phyloP scores from a whole-genome alignment of 2,888 invertebrate genomes.

The Temnothorax ravouxi region DNA sequence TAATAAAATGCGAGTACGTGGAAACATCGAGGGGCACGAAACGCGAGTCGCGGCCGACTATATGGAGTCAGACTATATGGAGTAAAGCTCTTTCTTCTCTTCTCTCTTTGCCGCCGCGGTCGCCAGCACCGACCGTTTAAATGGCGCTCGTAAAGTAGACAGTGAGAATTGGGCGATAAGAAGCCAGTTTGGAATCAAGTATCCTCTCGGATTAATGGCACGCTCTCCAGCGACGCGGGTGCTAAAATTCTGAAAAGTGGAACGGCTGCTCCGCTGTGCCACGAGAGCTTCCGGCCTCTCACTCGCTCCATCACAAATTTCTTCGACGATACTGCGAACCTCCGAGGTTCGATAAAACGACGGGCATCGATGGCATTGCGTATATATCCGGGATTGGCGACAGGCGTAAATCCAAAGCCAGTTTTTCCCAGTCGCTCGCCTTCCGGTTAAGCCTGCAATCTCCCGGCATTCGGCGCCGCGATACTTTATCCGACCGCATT shows the following conservation, averaged over 20 bases:
- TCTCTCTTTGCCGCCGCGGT: neutral
- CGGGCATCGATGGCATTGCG: slow-evolving; percentile 14
- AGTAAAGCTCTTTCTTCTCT: neutral
- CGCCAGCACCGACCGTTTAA: slow-evolving; percentile 2
- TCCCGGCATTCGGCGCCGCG: slow-evolving; percentile 38
- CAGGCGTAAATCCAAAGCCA: slow-evolving; percentile 54
- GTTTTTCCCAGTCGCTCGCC: slow-evolving; percentile 44
- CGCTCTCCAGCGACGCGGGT: neutral
- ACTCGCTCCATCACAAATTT: slow-evolving; percentile 3
- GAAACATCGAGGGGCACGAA: slow-evolving; percentile 17
- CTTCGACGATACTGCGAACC: slow-evolving; percentile 4
- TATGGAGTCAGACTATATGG: slow-evolving; percentile 9
- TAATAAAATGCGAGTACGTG: slow-evolving; percentile 28
- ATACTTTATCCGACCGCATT: slow-evolving; percentile 44
- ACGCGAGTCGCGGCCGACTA: slow-evolving; percentile 1
- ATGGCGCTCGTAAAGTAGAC: slow-evolving; percentile 50
- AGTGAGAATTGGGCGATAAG: slow-evolving; percentile 60
- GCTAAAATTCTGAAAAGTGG: slow-evolving; percentile 29
- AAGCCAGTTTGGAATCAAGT: slow-evolving; percentile 55
- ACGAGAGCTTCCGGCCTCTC: neutral
- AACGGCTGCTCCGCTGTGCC: neutral
- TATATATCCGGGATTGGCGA: slow-evolving; percentile 45
- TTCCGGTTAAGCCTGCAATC: slow-evolving; percentile 50
- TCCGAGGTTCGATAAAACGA: slow-evolving; percentile 36
- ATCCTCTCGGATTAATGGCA: slow-evolving; percentile 49